Percentiles rank a stretch among this genome's conserved stretches.
These are phyloP conservation scores for Alfaro cultratus DNA, from an alignment of 2,797 vertebrate genomes.

Conservation along the genomic window DNA sequence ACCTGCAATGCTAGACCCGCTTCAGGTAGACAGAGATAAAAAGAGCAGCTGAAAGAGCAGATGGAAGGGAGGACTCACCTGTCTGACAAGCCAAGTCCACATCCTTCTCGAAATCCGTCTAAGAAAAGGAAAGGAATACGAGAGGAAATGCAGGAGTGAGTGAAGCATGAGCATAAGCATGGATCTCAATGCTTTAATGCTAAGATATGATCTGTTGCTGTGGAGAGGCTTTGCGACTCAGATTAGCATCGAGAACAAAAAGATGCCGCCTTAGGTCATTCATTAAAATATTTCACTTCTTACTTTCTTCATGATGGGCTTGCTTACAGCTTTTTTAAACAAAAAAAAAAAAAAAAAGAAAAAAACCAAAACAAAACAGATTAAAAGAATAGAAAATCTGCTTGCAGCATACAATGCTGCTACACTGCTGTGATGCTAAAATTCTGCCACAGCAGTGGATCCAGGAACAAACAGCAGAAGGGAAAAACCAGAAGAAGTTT, in stretches of 20 bases:
- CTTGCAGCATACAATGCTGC: neutral
- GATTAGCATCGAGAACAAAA: conserved; percentile 15
- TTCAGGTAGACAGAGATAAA: conserved; percentile 14
- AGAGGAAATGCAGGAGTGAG: conserved; percentile 46
- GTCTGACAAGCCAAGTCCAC: conserved; percentile 99
- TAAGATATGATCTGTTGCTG: conserved; percentile 31
- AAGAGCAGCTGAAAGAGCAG: conserved; percentile 16
- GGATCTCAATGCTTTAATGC: conserved; percentile 32
- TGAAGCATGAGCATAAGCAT: conserved; percentile 26
- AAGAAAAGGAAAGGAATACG: conserved; percentile 62
- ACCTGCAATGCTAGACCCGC: conserved; percentile 37
- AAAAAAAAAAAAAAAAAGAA: neutral
- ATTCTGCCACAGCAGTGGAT: conserved; percentile 34
- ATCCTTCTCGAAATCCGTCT: conserved; percentile 99
- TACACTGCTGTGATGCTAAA: conserved; percentile 2
- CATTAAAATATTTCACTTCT: conserved; percentile 16
- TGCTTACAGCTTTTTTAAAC: conserved; percentile 1
- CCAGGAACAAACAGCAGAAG: conserved; percentile 25
- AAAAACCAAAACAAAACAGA: conserved; percentile 11
- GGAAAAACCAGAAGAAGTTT: conserved; percentile 5
- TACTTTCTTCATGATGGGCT: conserved; percentile 12
- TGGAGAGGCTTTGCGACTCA: conserved; percentile 26
- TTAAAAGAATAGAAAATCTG: neutral
- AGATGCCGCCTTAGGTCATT: conserved; percentile 4
- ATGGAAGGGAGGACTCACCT: conserved; percentile 81